These are phyloP conservation scores for Psilopogon haemacephalus DNA, from an alignment of 2,113 vertebrate genomes.

Conservation along the genomic window DNA sequence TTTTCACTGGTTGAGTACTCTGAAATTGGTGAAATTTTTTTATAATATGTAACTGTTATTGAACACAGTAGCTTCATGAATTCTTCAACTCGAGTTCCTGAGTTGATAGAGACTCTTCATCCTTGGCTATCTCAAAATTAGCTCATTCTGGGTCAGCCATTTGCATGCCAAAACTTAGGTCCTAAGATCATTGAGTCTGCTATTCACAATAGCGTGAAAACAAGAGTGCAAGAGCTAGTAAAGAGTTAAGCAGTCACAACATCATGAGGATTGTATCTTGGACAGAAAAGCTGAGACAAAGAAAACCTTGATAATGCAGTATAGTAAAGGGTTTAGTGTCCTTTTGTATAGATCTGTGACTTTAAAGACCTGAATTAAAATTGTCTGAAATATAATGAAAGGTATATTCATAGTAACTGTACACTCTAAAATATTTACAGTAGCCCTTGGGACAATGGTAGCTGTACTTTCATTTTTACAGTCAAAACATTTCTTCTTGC, in stretches of 20 bases:
- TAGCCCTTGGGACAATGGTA: not conserved
- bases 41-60: not conserved
- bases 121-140: not conserved
- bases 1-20: not conserved
- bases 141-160: not conserved
- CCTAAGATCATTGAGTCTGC: not conserved
- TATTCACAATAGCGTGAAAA: not conserved
- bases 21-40: not conserved
- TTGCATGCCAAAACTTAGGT: not conserved
- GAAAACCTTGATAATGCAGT: not conserved
- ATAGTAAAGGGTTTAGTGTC: not conserved
- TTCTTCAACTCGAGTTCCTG: not conserved
- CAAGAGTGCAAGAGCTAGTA: not conserved
- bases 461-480: not conserved
- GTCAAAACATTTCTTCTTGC: conserved; percentile 24
- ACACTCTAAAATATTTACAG: not conserved
- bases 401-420: not conserved
- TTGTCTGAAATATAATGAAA: not conserved
- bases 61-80: not conserved
- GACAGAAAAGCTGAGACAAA: not conserved
- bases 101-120: not conserved
- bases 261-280: not conserved
- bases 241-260: not conserved
- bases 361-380: not conserved
- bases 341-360: not conserved